These are phyloP conservation scores for Penaeus chinensis DNA, from an alignment of 1,140 invertebrate species.

Conservation along the genomic window DNA sequence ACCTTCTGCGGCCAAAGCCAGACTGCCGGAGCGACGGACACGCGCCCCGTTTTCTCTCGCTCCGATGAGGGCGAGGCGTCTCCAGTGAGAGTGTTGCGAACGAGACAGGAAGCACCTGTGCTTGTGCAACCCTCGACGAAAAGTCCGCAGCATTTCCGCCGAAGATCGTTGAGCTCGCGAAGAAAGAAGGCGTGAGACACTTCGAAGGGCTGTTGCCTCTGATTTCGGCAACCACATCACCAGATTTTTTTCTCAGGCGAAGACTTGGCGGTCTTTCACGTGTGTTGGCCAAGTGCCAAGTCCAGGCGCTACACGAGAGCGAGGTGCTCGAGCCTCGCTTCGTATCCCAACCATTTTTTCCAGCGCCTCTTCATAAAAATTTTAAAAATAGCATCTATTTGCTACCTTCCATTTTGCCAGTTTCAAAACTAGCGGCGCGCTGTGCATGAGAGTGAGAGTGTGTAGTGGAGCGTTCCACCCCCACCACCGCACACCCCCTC, in stretches of 20 bases:
- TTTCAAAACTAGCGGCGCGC: too few species aligned
- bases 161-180: not conserved
- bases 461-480: not conserved
- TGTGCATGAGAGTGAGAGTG: too few species aligned
- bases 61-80: constrained; percentile 33
- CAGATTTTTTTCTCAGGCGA: too few species aligned
- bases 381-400: too few species aligned
- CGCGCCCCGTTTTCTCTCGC: constrained; percentile 56
- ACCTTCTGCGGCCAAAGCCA: constrained; percentile 39
- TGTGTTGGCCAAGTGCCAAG: constrained; percentile 40
- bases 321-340: not conserved
- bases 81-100: constrained; percentile 50
- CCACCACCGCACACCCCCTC: constrained; percentile 1
- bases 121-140: constrained; percentile 36
- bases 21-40: constrained; percentile 42
- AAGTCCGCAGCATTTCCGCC: constrained; percentile 42
- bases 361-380: too few species aligned
- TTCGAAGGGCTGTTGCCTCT: too few species aligned
- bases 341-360: too few species aligned
- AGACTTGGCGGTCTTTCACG: constrained; percentile 3
- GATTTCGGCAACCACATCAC: too few species aligned
- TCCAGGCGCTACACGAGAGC: constrained; percentile 38
- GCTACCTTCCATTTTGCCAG: too few species aligned
- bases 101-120: constrained; percentile 45
- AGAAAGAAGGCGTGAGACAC: too few species aligned